These are phyloP conservation scores for Machimus rusticus DNA, from an alignment of 2,888 invertebrate genomes.

Conservation along the genomic window DNA sequence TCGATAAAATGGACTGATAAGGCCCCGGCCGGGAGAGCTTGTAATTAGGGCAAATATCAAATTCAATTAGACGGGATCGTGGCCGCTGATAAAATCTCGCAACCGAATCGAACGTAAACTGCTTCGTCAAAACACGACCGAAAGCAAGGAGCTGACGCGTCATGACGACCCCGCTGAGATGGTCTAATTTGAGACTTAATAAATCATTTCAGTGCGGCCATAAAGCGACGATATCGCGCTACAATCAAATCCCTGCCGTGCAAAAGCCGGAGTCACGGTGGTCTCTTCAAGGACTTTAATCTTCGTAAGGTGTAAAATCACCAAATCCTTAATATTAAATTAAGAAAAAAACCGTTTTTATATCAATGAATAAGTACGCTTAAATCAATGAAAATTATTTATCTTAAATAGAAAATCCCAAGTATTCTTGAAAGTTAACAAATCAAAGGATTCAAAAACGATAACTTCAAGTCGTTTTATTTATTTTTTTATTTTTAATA, in stretches of 20 bases:
- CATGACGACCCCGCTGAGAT: background rate
- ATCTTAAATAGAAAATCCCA: too few relatives aligned
- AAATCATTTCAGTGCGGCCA: background rate
- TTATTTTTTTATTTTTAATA: too few relatives aligned
- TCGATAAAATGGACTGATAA: slow-evolving; percentile 42
- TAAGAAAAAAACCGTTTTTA: too few relatives aligned
- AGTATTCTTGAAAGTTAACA: too few relatives aligned
- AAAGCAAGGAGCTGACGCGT: background rate
- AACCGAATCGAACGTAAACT: background rate
- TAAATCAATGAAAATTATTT: too few relatives aligned
- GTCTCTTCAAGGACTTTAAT: background rate
- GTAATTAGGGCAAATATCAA: slow-evolving; percentile 43
- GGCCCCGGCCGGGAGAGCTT: background rate
- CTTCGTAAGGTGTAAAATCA: background rate
- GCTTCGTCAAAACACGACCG: background rate
- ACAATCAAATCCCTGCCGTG: background rate
- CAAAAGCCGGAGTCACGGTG: background rate
- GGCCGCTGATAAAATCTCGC: background rate
- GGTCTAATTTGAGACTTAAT: background rate
- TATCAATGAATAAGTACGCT: too few relatives aligned
- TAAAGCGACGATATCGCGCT: background rate
- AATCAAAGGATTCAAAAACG: too few relatives aligned
- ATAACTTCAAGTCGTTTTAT: too few relatives aligned
- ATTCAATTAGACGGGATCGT: slow-evolving; percentile 40
- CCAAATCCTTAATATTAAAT: background rate